phyloP scores from a whole-genome alignment of 2,797 vertebrate genomes.

The Chelon auratus region DNA sequence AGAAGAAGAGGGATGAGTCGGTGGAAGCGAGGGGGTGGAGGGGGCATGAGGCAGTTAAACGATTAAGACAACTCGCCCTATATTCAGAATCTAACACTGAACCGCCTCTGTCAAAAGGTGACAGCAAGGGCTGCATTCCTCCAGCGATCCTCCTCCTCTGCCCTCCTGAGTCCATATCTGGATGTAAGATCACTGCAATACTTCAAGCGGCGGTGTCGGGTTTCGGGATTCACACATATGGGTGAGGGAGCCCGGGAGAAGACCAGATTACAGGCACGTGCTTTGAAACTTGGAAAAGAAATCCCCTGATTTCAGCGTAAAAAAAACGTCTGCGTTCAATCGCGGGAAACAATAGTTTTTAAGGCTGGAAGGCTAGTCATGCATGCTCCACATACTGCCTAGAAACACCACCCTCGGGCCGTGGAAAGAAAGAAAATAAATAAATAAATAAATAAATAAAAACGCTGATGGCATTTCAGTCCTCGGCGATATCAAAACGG shows the following conservation, averaged over 20 bases:
- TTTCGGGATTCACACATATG: constrained; percentile 37
- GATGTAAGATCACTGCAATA: constrained; percentile 33
- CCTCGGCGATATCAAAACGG: constrained; percentile 53
- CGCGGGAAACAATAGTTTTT: neutral
- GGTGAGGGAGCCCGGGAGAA: constrained; percentile 7
- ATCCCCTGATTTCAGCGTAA: neutral
- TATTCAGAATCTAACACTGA: constrained; percentile 25
- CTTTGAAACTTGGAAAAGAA: neutral
- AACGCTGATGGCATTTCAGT: constrained; percentile 56
- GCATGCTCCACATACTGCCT: constrained; percentile 46
- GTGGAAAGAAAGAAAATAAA: neutral
- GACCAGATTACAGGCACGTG: constrained; percentile 2
- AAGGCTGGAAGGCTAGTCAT: constrained; percentile 38
- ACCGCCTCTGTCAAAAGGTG: constrained; percentile 42
- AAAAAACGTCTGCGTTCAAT: neutral
- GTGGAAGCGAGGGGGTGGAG: neutral
- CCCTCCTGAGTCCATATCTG: constrained; percentile 43
- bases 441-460: neutral
- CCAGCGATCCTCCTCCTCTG: constrained; percentile 42
- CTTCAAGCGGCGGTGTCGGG: constrained; percentile 25
- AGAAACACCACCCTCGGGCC: constrained; percentile 58
- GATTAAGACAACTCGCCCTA: constrained; percentile 50
- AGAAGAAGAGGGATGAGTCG: neutral
- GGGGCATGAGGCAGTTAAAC: constrained; percentile 32
- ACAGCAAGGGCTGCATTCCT: constrained; percentile 56